Evolutionary conservation across 1,140 invertebrate species (phyloP).

Genomic region (Ips typographus): DNA sequence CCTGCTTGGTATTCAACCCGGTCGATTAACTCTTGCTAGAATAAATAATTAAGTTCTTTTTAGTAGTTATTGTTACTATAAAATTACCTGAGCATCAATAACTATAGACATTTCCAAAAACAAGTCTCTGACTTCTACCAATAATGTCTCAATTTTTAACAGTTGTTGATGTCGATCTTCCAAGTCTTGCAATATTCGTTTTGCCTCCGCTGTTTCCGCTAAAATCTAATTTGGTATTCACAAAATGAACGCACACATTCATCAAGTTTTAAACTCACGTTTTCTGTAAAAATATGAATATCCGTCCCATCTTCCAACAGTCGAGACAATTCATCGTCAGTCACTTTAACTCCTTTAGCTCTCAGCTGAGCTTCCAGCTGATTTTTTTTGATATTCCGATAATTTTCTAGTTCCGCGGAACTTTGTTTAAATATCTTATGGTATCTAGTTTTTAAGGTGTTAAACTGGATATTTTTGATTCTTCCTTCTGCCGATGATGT

Average conservation of each 20-base stretch:
- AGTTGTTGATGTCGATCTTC: slow-evolving; percentile 82
- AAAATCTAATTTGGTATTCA: slow-evolving; percentile 61
- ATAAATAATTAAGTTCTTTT: slow-evolving; percentile 35
- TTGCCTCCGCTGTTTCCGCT: slow-evolving; percentile 78
- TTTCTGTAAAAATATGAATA: slow-evolving; percentile 47
- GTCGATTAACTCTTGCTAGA: slow-evolving; percentile 69
- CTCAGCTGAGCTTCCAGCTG: slow-evolving; percentile 39
- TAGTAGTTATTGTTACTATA: slow-evolving; percentile 17
- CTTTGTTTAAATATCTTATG: slow-evolving; percentile 39
- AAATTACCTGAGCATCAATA: slow-evolving; percentile 67
- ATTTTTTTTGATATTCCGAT: slow-evolving; percentile 36
- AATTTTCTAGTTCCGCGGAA: slow-evolving; percentile 39
- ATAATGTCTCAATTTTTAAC: slow-evolving; percentile 78
- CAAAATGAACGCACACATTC: no score
- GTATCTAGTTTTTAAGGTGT: slow-evolving; percentile 41
- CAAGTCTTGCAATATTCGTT: slow-evolving; percentile 77
- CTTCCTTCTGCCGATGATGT: slow-evolving; percentile 36
- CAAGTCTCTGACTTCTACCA: slow-evolving; percentile 79
- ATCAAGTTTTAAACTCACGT: slow-evolving; percentile 39
- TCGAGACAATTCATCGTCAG: slow-evolving; percentile 40
- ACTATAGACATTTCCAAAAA: slow-evolving; percentile 79
- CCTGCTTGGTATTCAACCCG: slow-evolving; percentile 72
- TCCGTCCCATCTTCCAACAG: slow-evolving; percentile 40
- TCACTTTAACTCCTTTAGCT: slow-evolving; percentile 40
- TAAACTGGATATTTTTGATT: slow-evolving; percentile 46